These are phyloP conservation scores for Malthinus seriepunctatus DNA, from an alignment of 2,888 invertebrate species.

Conservation along the genomic window DNA sequence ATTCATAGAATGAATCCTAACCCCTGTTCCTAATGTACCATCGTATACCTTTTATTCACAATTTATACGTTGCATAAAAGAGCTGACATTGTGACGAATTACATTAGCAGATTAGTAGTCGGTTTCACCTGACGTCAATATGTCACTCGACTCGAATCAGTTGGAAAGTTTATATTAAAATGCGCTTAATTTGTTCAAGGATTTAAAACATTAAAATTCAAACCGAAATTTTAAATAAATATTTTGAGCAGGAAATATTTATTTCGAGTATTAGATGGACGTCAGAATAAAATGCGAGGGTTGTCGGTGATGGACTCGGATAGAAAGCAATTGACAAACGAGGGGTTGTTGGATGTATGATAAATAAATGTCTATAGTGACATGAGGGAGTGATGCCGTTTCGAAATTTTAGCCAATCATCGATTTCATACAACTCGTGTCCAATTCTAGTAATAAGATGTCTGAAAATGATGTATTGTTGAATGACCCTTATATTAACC, in stretches of 20 bases:
- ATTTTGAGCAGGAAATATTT: conserved; percentile 35
- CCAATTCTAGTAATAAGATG: conserved; percentile 52
- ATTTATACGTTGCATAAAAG: conserved; percentile 44
- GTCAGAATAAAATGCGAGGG: conserved; percentile 25
- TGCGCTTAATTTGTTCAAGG: too few species aligned
- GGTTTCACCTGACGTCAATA: conserved; percentile 47
- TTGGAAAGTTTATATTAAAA: neutral
- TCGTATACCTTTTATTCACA: conserved; percentile 46
- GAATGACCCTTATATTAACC: conserved; percentile 43
- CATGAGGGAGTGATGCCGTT: conserved; percentile 42
- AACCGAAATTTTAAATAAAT: neutral
- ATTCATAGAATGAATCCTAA: conserved; percentile 35
- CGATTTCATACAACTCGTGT: conserved; percentile 43
- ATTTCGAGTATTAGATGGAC: conserved; percentile 32
- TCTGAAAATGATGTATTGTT: conserved; percentile 53
- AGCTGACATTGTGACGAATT: conserved; percentile 53
- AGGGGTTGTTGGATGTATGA: conserved; percentile 34
- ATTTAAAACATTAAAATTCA: neutral
- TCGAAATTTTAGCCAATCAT: conserved; percentile 45
- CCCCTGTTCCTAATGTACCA: conserved; percentile 43
- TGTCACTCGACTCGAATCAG: conserved; percentile 36
- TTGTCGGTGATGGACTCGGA: conserved; percentile 32
- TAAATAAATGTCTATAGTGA: conserved; percentile 40
- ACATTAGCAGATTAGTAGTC: conserved; percentile 52
- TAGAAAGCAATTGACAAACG: conserved; percentile 30